These are phyloP conservation scores for Notarius quadriscutis DNA, from an alignment of 2,113 vertebrate species.

Conservation along the genomic window DNA sequence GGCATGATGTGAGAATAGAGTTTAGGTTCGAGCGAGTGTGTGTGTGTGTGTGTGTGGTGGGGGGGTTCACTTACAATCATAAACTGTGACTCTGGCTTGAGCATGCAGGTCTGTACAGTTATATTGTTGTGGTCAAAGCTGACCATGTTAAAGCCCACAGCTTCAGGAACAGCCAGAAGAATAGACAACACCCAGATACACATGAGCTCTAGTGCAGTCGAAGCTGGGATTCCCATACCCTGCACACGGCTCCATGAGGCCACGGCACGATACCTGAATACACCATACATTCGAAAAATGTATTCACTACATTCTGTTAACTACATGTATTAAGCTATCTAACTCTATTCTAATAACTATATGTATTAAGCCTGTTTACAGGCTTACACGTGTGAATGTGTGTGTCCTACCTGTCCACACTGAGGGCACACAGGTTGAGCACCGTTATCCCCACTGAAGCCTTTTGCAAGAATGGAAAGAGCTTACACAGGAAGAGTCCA, in stretches of 20 bases:
- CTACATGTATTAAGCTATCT: too few relatives aligned
- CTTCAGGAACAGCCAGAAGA: slow-evolving; percentile 88
- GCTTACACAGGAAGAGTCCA: slow-evolving; percentile 89
- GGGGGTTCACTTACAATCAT: slow-evolving; percentile 75
- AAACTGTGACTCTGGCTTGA: slow-evolving; percentile 76
- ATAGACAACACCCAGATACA: slow-evolving; percentile 88
- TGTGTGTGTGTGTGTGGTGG: neutral
- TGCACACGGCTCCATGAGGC: slow-evolving; percentile 93
- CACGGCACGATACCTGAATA: slow-evolving; percentile 88
- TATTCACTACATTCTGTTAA: neutral
- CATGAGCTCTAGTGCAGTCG: slow-evolving; percentile 86
- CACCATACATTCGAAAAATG: neutral
- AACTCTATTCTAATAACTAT: too few relatives aligned
- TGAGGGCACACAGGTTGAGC: slow-evolving; percentile 91
- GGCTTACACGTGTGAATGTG: neutral
- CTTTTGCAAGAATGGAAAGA: slow-evolving; percentile 95
- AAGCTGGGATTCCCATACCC: slow-evolving; percentile 84
- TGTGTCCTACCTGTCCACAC: slow-evolving; percentile 87
- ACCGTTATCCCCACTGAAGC: slow-evolving; percentile 95
- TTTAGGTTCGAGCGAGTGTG: neutral
- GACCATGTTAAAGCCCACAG: slow-evolving; percentile 84
- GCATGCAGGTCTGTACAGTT: slow-evolving; percentile 82
- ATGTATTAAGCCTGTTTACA: too few relatives aligned
- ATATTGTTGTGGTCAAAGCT: slow-evolving; percentile 76
- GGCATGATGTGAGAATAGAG: neutral